Evolutionary conservation across 2,113 vertebrate genomes (phyloP).

Genomic region (Solenodon paradoxus): DNA sequence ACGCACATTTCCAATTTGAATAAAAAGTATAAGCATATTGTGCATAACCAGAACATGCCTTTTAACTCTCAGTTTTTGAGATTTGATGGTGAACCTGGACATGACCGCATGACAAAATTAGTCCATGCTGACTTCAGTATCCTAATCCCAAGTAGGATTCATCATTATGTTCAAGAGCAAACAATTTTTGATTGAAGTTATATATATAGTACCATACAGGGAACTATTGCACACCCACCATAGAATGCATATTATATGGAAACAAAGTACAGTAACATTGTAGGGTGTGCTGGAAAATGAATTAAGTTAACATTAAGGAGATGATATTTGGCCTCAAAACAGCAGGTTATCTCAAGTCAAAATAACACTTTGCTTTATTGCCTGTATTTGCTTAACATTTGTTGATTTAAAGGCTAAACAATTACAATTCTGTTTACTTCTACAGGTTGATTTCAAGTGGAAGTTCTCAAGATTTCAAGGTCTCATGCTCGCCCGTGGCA

Average conservation of each 20-base stretch:
- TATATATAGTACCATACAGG: not conserved
- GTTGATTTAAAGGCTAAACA: slow-evolving; percentile 68
- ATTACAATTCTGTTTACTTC: slow-evolving; percentile 38
- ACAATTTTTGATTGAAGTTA: not conserved
- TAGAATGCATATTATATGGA: slow-evolving; percentile 41
- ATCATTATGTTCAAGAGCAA: not conserved
- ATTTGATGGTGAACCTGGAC: not conserved
- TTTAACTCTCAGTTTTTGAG: not conserved
- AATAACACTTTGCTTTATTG: slow-evolving; percentile 57
- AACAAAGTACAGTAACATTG: not conserved
- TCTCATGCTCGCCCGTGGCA: slow-evolving; percentile 63
- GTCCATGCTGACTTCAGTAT: not conserved
- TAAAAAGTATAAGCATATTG: not conserved
- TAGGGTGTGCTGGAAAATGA: slow-evolving; percentile 45
- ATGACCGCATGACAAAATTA: not conserved
- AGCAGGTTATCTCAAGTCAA: slow-evolving; percentile 55
- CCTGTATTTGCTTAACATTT: slow-evolving; percentile 48
- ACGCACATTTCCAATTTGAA: not conserved
- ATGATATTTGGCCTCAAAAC: slow-evolving; percentile 49
- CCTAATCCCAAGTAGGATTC: not conserved
- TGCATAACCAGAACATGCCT: not conserved
- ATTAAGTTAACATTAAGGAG: slow-evolving; percentile 55
- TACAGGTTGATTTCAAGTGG: slow-evolving; percentile 49
- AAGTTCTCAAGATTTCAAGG: slow-evolving; percentile 59
- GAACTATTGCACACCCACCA: slow-evolving; percentile 31